These are phyloP conservation scores for Alouatta palliata DNA, from an alignment of 2,113 vertebrate genomes.

Conservation along the genomic window DNA sequence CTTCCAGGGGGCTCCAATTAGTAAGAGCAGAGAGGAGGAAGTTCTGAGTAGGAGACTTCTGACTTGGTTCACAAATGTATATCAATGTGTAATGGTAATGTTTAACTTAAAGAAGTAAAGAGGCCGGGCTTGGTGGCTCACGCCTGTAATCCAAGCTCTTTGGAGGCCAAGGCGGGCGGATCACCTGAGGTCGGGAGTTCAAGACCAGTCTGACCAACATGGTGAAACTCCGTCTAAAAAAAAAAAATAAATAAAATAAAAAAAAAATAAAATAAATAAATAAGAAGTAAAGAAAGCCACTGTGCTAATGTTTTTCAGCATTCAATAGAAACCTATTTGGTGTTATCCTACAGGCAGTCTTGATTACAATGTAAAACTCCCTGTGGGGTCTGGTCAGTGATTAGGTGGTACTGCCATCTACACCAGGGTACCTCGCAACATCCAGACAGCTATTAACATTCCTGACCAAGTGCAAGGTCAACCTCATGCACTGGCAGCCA, in stretches of 20 bases:
- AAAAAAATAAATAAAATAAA: no score
- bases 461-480: conserved; percentile 1
- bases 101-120: conserved; percentile 40
- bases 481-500: not conserved
- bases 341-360: not conserved
- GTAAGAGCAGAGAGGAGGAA: not conserved
- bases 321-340: not conserved
- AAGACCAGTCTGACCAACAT: no score
- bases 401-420: not conserved
- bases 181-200: no score
- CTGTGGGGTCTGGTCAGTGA: not conserved
- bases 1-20: not conserved
- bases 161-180: no score
- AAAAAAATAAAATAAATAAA: no score
- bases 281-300: conserved; percentile 24
- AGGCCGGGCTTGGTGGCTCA: not conserved
- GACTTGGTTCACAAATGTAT: not conserved
- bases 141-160: no score
- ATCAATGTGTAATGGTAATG: conserved; percentile 2
- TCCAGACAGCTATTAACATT: not conserved
- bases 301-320: not conserved
- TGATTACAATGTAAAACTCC: conserved; percentile 8
- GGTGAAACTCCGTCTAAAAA: no score
- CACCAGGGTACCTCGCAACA: not conserved
- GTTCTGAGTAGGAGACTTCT: conserved; percentile 39